phyloP scores from a whole-genome alignment of 2,113 vertebrate species.

The Capricornis sumatraensis region DNA sequence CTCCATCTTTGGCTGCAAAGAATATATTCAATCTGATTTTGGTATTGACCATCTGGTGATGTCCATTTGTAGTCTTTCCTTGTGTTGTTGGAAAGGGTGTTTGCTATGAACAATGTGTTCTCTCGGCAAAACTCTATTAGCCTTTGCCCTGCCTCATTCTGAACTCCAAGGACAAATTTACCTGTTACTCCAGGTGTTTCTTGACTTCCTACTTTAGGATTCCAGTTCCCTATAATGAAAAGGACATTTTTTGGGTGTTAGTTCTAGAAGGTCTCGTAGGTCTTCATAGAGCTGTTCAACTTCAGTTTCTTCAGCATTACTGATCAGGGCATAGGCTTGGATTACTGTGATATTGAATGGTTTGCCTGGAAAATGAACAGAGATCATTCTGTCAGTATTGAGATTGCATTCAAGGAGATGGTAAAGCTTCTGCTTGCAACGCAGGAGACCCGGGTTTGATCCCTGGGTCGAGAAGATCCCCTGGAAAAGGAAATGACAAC shows the following conservation, averaged over 20 bases:
- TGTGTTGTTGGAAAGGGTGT: background rate
- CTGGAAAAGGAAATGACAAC: background rate
- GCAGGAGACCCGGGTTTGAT: accelerated
- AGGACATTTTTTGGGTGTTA: background rate
- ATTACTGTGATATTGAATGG: background rate
- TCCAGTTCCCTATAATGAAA: background rate
- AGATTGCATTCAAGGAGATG: background rate
- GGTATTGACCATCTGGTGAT: background rate
- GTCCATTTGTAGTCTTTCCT: background rate
- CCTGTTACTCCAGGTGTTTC: background rate
- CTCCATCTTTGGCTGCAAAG: background rate
- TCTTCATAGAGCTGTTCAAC: background rate
- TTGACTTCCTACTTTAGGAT: background rate
- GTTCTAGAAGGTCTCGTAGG: background rate
- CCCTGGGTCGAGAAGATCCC: background rate
- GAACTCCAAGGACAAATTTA: background rate
- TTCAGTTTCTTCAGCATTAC: background rate
- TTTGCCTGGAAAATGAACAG: background rate
- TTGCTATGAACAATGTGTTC: background rate
- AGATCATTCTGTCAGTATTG: background rate
- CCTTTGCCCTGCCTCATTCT: background rate
- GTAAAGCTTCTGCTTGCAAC: background rate
- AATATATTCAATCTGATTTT: background rate
- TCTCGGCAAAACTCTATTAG: background rate
- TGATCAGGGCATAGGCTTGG: background rate